Conservation (phyloP, 64 coral and sea anemone genomes). For the Anthopleura sola region DNA sequence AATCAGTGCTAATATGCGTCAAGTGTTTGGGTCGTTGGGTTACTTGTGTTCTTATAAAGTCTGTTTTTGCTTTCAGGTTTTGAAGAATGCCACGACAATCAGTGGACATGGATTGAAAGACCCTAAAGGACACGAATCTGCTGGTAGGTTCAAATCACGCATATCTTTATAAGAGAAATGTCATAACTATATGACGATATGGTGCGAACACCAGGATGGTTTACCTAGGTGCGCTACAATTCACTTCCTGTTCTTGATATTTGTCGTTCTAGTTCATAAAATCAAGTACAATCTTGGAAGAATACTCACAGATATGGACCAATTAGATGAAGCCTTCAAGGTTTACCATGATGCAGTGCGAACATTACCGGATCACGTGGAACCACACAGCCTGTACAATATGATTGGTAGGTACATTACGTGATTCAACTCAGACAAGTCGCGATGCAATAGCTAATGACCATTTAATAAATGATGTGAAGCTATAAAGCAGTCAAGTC, state of each 20-base stretch:
- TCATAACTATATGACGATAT: too few relatives aligned
- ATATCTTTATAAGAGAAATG: too few relatives aligned
- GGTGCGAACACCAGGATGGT: too few relatives aligned
- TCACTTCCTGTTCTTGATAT: too few relatives aligned
- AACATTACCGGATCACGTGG: constrained; percentile 70
- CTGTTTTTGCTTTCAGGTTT: constrained; percentile 32
- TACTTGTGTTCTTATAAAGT: not conserved
- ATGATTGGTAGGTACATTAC: constrained; percentile 55
- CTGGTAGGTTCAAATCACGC: constrained; percentile 49
- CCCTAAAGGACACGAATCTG: constrained; percentile 66
- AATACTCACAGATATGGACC: constrained; percentile 53
- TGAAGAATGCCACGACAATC: constrained; percentile 67
- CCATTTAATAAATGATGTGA: too few relatives aligned
- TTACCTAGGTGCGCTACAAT: too few relatives aligned
- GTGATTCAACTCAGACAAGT: too few relatives aligned
- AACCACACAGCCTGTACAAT: constrained; percentile 86
- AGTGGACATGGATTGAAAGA: constrained; percentile 85
- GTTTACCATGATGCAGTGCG: constrained; percentile 77
- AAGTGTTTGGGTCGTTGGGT: not conserved
- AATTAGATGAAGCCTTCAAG: constrained; percentile 57
- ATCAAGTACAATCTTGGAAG: constrained; percentile 90
- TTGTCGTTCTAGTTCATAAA: constrained; percentile 48
- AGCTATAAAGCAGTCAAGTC: not conserved
- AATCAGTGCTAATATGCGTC: too few relatives aligned
- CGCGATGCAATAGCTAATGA: too few relatives aligned